phyloP scores from a whole-genome alignment of 2,797 vertebrate species.

The Tarsius wallacei region DNA sequence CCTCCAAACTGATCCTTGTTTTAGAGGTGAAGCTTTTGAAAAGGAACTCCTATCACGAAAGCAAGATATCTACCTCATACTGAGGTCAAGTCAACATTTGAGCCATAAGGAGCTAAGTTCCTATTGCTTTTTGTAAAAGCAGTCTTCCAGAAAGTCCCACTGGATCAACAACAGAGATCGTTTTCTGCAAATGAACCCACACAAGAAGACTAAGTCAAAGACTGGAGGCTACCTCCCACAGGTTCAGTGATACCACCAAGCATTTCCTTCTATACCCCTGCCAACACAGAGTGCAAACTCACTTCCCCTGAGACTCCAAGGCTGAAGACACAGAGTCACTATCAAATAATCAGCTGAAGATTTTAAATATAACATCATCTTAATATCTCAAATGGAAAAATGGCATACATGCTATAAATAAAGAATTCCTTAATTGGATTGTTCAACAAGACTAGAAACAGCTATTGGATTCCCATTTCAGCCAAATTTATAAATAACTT shows the following conservation, averaged over 20 bases:
- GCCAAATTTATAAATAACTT: slow-evolving; percentile 74
- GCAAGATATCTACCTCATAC: accelerated
- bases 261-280: neutral
- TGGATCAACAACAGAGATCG: neutral
- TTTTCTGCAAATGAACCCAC: neutral
- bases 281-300: neutral
- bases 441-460: slow-evolving; percentile 63
- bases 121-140: neutral
- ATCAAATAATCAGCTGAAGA: neutral
- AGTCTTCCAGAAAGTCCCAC: neutral
- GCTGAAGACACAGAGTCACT: slow-evolving; percentile 11
- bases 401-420: neutral
- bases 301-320: neutral
- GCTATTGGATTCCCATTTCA: slow-evolving; percentile 78
- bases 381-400: slow-evolving; percentile 57
- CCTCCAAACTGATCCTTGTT: neutral
- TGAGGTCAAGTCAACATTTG: neutral
- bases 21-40: neutral
- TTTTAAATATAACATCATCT: neutral
- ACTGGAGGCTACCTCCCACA: neutral
- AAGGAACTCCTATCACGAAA: neutral
- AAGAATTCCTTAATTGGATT: slow-evolving; percentile 66
- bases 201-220: neutral
- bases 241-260: neutral
- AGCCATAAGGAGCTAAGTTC: neutral